phyloP scores from a whole-genome alignment of 2,888 invertebrate species.

The Agonopterix subpropinquella region DNA sequence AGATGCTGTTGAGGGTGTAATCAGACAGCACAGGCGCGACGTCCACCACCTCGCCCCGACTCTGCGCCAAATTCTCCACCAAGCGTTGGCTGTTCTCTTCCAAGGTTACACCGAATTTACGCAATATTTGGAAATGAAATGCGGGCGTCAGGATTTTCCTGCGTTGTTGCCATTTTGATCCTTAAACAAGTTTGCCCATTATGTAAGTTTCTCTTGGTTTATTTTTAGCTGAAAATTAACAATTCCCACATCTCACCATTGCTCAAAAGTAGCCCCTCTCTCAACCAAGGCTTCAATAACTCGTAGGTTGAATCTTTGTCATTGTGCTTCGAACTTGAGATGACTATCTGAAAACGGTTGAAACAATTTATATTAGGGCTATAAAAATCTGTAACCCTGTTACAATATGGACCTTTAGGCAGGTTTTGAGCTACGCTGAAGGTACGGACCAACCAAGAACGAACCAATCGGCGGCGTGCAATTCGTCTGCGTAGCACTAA shows the following conservation, averaged over 20 bases:
- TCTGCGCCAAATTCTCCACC: constrained; percentile 31
- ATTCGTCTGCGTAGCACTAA: no score
- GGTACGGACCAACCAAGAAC: no score
- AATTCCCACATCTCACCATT: constrained; percentile 25
- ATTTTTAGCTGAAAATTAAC: no score
- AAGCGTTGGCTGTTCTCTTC: constrained; percentile 58
- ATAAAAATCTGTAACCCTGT: no score
- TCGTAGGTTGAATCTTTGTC: constrained; percentile 69
- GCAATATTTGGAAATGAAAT: constrained; percentile 79
- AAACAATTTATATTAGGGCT: no score
- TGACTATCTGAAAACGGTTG: constrained; percentile 40
- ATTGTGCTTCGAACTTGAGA: constrained; percentile 61
- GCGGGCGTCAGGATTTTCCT: constrained; percentile 78
- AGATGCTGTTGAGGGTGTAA: constrained; percentile 76
- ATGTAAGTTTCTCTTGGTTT: no score
- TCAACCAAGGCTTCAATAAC: constrained; percentile 67
- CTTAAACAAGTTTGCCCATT: constrained; percentile 26
- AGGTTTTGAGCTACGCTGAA: no score
- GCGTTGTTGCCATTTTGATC: constrained; percentile 76
- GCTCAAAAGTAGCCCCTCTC: constrained; percentile 70
- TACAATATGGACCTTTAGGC: no score
- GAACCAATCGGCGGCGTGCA: no score
- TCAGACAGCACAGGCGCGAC: constrained; percentile 72
- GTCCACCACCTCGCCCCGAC: constrained; percentile 40
- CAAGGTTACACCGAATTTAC: constrained; percentile 51